A percentile compares a stretch with the other conserved stretches of the same genome.
These are phyloP conservation scores for Elanus axillaris DNA, from an alignment of 2,113 vertebrate genomes.

Conservation along the genomic window DNA sequence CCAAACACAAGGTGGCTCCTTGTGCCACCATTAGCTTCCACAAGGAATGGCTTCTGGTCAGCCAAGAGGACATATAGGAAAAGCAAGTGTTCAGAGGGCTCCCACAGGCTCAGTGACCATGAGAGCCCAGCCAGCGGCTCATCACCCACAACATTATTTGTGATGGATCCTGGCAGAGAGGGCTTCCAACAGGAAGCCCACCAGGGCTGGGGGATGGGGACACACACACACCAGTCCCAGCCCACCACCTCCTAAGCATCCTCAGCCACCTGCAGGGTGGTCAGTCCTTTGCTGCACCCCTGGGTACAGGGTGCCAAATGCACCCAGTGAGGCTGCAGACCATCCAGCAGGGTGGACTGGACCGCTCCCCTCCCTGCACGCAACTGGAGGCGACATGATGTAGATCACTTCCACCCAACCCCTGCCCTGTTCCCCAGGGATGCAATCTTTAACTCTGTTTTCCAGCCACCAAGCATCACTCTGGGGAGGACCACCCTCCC, in stretches of 20 bases:
- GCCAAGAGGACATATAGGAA: not conserved
- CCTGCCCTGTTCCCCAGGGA: not conserved
- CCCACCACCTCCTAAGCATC: not conserved
- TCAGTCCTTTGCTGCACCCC: not conserved
- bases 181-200: not conserved
- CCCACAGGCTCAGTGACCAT: not conserved
- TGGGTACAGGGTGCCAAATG: not conserved
- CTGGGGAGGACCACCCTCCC: not conserved
- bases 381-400: accelerated
- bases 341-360: not conserved
- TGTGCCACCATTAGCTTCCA: not conserved
- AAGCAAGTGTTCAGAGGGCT: not conserved
- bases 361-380: accelerated
- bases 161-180: not conserved
- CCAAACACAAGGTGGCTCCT: not conserved
- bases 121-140: not conserved
- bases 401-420: not conserved
- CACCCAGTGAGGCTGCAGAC: accelerated
- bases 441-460: not conserved
- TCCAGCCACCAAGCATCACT: not conserved
- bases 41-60: not conserved
- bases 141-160: not conserved
- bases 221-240: not conserved
- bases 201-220: accelerated
- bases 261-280: not conserved